phyloP scores from a whole-genome alignment of 53 echinoderm and acorn worm genomes.

The Mesocentrotus franciscanus region DNA sequence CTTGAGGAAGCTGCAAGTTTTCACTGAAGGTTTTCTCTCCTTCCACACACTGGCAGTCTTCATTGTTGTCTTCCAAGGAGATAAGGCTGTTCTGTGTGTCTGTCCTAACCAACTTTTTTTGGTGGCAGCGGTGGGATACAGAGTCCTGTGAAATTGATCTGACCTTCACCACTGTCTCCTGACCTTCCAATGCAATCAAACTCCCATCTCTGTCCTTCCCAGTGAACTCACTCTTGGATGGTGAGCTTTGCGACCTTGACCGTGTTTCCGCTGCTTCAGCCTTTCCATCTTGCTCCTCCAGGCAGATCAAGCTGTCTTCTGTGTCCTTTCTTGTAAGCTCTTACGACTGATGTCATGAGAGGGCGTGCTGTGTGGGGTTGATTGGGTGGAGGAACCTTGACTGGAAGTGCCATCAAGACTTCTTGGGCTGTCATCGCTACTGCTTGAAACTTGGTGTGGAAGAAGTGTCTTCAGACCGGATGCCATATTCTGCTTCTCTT shows the following conservation, averaged over 20 bases:
- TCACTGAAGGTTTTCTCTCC: background rate
- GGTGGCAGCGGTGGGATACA: conserved; percentile 64
- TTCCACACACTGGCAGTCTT: background rate
- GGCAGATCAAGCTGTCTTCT: conserved; percentile 43
- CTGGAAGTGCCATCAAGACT: conserved; percentile 32
- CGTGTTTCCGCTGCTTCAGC: background rate
- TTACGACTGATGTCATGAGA: background rate
- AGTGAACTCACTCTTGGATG: background rate
- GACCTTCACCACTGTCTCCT: conserved; percentile 4
- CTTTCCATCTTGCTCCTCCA: conserved; percentile 50
- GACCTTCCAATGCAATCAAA: background rate
- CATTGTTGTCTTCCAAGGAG: conserved; percentile 27
- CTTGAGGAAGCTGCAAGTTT: background rate
- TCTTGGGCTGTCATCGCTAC: conserved; percentile 69
- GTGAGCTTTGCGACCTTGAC: conserved; percentile 17
- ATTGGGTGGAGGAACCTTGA: conserved; percentile 15
- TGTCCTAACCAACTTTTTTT: background rate
- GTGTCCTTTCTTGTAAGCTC: conserved; percentile 16
- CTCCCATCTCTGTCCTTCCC: background rate
- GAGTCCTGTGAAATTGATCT: conserved; percentile 7
- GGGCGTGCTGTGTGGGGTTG: conserved; percentile 58
- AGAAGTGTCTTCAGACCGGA: conserved; percentile 76
- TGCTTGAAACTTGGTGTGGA: conserved; percentile 77
- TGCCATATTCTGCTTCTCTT: conserved; percentile 75
- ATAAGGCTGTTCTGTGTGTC: conserved; percentile 6